Evolutionary conservation across 2,888 invertebrate genomes (phyloP).

Genomic region (Lymantria monacha): DNA sequence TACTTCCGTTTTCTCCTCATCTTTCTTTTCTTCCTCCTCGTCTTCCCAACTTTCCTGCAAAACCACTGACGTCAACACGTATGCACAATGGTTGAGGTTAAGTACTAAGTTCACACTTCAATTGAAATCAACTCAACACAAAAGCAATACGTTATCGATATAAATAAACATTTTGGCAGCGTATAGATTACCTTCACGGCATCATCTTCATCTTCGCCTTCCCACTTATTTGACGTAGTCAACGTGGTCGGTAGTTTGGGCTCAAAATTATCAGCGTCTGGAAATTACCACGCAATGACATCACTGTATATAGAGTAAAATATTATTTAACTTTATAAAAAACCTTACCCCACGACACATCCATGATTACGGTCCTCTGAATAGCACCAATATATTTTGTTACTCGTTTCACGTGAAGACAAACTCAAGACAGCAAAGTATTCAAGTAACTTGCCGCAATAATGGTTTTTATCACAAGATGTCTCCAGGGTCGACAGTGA

Average conservation of each 20-base stretch:
- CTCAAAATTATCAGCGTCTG: constrained; percentile 89
- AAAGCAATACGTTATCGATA: constrained; percentile 13
- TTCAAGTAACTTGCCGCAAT: constrained; percentile 58
- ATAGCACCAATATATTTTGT: constrained; percentile 71
- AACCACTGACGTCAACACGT: constrained; percentile 71
- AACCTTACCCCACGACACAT: constrained; percentile 87
- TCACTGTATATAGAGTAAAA: constrained; percentile 33
- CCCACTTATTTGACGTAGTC: constrained; percentile 88
- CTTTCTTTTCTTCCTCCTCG: constrained; percentile 91
- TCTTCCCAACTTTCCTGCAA: constrained; percentile 97
- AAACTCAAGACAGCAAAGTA: constrained; percentile 57
- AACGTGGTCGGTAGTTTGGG: constrained; percentile 84
- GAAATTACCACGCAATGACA: constrained; percentile 61
- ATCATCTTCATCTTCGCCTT: constrained; percentile 94
- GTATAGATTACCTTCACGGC: constrained; percentile 87
- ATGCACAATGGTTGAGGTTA: constrained; percentile 69
- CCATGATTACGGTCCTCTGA: constrained; percentile 78
- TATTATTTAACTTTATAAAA: constrained; percentile 28
- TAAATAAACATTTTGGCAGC: constrained; percentile 57
- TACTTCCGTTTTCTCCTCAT: constrained; percentile 85
- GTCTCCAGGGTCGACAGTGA: constrained; percentile 78
- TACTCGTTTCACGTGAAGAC: constrained; percentile 71
- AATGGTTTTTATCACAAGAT: constrained; percentile 77
- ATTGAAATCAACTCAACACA: not conserved
- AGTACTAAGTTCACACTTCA: constrained; percentile 30